Base-by-base conservation (phyloP, 2,113 vertebrate species). In the Suricata suricatta region DNA sequence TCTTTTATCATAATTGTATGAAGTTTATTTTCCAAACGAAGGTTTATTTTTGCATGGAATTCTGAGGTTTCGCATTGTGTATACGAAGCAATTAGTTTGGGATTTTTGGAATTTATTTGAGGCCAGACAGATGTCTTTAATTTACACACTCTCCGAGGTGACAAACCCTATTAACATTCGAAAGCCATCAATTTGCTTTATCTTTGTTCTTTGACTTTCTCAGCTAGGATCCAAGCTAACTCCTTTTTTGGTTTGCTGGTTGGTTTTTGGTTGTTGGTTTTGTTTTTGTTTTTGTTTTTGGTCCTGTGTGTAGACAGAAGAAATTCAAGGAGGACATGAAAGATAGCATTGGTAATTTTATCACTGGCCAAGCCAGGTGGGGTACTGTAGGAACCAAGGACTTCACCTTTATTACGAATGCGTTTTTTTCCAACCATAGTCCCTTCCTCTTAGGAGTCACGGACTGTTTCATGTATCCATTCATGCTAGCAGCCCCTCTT, bases 41-140 rank as follows among this genome's bases (percentile, higher is more conserved):
- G 76, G 96, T 98, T 98, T 98, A 97, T 98, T 98, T 98, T 98
- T 31, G 29, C 88, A 91, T 94, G 97, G 94, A 97, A 98, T 98
- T 96, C 94, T 96, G 88, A 98, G 95, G 97, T 98, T 98, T 97
- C 96, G 76, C 96, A 86, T 97, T 98, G 97, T 98, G 96, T 97
- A 98, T 95, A 84, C 97, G 96, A 98, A 95, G 96, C 98, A 98
- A 97, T 98, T 98, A 98, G 98, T 97, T 96, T 97, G 96, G 95
- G 97, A 98, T 97, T 97, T 98, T 97, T 97, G 97, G 94, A 98
- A 97, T 97, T 98, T 98, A 96, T 97, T 96, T 97, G 93, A 96
- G 90, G 85, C 92, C 88, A 97, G 96, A 97, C 98, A 98, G 97
- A 98, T 98, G 98, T 98, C 97, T 98, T 98, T 94, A 98, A 98